phyloP scores from a whole-genome alignment of 1,140 invertebrate species.

The Nephotettix cincticeps region DNA sequence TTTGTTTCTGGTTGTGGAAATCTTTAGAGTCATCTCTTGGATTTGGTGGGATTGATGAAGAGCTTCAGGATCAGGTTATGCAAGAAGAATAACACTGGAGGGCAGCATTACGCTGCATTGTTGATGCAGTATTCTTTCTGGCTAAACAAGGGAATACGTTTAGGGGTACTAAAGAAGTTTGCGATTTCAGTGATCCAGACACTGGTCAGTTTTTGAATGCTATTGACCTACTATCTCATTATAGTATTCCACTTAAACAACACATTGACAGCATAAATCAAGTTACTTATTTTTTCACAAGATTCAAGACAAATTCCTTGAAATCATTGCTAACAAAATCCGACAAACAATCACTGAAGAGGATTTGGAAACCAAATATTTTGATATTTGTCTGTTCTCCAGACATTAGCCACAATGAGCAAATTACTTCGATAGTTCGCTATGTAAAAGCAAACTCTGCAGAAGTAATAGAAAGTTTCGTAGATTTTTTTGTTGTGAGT shows the following conservation, averaged over 20 bases:
- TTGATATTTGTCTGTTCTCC: conserved; percentile 34
- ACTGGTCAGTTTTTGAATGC: conserved; percentile 26
- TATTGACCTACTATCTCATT: conserved; percentile 31
- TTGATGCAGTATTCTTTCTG: conserved; percentile 26
- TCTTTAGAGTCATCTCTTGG: conserved; percentile 21
- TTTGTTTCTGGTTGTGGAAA: conserved; percentile 29
- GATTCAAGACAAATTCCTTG: conserved; percentile 9
- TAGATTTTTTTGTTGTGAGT: conserved; percentile 31
- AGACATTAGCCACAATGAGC: conserved; percentile 33
- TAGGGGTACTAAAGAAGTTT: conserved; percentile 17
- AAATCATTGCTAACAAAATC: conserved; percentile 15
- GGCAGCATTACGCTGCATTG: conserved; percentile 24
- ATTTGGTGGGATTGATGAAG: conserved; percentile 21
- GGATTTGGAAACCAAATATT: conserved; percentile 11
- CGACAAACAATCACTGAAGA: neutral
- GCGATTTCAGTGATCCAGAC: conserved; percentile 27
- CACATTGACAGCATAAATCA: conserved; percentile 27
- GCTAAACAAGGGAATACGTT: conserved; percentile 28
- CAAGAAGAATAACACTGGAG: conserved; percentile 26
- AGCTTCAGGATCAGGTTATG: conserved; percentile 23
- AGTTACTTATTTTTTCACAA: neutral
- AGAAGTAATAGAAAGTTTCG: conserved; percentile 33
- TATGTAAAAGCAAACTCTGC: conserved; percentile 13
- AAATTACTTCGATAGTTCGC: conserved; percentile 32
- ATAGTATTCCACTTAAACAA: conserved; percentile 23